phyloP scores from a whole-genome alignment of 2,797 vertebrate species.

The Scarus forsteni region DNA sequence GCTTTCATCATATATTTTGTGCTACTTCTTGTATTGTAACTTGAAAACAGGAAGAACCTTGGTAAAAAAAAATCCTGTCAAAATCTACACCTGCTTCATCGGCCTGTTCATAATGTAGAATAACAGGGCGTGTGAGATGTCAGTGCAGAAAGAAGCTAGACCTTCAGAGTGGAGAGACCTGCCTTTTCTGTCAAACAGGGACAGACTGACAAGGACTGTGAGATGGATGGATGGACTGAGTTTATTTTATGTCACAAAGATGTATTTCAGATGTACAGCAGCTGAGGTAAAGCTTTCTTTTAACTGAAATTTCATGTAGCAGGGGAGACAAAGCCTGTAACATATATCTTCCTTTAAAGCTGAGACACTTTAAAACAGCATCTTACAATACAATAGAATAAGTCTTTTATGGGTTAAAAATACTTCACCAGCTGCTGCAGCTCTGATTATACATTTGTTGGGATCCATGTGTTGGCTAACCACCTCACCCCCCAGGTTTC shows the following conservation, averaged over 20 bases:
- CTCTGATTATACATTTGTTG: no score
- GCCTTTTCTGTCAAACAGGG: constrained; percentile 9
- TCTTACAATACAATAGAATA: no score
- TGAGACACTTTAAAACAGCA: no score
- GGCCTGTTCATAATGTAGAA: constrained; percentile 16
- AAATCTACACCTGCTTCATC: constrained; percentile 28
- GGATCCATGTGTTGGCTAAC: no score
- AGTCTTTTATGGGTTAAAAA: no score
- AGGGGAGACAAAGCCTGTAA: background rate
- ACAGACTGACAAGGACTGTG: constrained; percentile 3
- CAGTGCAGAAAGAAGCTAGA: constrained; percentile 3
- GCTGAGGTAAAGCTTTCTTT: constrained; percentile 1
- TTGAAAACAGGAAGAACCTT: background rate
- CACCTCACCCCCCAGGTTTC: no score
- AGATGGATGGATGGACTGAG: constrained; percentile 22
- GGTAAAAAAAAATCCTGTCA: background rate
- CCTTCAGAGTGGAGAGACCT: constrained; percentile 11
- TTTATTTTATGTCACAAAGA: constrained; percentile 20
- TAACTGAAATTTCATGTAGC: constrained; percentile 2
- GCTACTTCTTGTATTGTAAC: background rate
- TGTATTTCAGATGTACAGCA: constrained; percentile 16
- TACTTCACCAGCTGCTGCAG: no score
- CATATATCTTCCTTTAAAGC: no score
- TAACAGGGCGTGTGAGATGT: constrained; percentile 11
- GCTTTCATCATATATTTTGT: no score